These are phyloP conservation scores for Poicephalus gulielmi DNA, from an alignment of 2,113 vertebrate genomes.

Conservation along the genomic window DNA sequence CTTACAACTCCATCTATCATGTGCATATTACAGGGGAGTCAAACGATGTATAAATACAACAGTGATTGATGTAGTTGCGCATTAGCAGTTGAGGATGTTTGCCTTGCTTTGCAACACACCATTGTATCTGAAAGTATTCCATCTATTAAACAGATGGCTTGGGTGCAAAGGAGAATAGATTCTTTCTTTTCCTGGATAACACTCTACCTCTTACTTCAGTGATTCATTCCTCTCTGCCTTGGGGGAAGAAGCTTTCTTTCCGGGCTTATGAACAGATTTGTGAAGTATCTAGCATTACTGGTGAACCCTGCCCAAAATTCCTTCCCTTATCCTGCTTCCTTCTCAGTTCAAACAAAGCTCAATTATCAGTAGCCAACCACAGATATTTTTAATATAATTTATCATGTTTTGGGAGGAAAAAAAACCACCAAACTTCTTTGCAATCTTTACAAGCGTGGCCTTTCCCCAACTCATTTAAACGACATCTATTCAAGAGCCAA, in stretches of 20 bases:
- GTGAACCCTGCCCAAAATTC: neutral
- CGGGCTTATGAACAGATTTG: neutral
- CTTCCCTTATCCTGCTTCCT: neutral
- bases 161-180: neutral
- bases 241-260: neutral
- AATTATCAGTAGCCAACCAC: neutral
- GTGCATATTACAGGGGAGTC: neutral
- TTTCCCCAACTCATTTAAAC: neutral
- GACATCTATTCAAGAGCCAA: neutral
- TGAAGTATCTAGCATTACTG: neutral
- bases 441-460: neutral
- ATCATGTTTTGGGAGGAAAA: rapidly evolving
- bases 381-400: neutral
- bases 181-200: neutral
- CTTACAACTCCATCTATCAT: neutral
- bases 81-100: neutral
- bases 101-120: neutral
- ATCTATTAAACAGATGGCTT: neutral
- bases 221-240: neutral
- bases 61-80: neutral
- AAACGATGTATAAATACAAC: neutral
- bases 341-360: too few relatives aligned
- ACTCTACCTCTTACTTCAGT: neutral
- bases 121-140: neutral
- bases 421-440: neutral